These are phyloP conservation scores for Sisyra nigra DNA, from an alignment of 2,888 invertebrate genomes.

Conservation along the genomic window DNA sequence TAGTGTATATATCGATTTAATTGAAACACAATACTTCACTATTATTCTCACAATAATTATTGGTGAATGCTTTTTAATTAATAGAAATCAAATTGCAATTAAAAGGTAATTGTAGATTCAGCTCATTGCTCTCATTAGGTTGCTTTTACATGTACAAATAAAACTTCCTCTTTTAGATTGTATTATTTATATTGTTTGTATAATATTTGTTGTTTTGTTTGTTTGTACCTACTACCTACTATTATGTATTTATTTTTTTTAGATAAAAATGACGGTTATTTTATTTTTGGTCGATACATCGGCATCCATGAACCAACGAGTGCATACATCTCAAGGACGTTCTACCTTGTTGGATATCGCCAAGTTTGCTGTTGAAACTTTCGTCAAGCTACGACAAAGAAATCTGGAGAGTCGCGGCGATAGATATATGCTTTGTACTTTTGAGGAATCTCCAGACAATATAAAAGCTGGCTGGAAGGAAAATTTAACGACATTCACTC, in stretches of 20 bases:
- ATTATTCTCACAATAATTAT: too few relatives aligned
- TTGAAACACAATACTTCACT: too few relatives aligned
- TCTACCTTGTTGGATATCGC: constrained; percentile 94
- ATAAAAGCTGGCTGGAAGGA: constrained; percentile 99
- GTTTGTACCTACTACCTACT: too few relatives aligned
- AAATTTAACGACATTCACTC: constrained; percentile 91
- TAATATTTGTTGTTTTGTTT: too few relatives aligned
- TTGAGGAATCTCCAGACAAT: constrained; percentile 96
- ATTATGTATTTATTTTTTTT: constrained; percentile 3
- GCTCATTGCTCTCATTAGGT: too few relatives aligned
- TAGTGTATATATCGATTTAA: too few relatives aligned
- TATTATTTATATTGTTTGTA: too few relatives aligned
- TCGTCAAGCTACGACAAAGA: constrained; percentile 93
- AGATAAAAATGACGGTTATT: constrained; percentile 87
- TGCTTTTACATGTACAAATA: too few relatives aligned
- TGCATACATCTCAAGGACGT: constrained; percentile 74
- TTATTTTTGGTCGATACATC: constrained; percentile 99
- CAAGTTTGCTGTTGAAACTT: constrained; percentile 96
- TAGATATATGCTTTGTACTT: constrained; percentile 97
- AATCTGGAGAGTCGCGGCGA: constrained; percentile 92
- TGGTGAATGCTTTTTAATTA: too few relatives aligned
- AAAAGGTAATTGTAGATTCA: too few relatives aligned
- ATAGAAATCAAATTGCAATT: too few relatives aligned
- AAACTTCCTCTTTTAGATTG: too few relatives aligned
- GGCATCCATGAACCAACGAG: constrained; percentile 99